phyloP scores from a whole-genome alignment of 2,888 invertebrate genomes.

The Gonocerus acuteangulatus region DNA sequence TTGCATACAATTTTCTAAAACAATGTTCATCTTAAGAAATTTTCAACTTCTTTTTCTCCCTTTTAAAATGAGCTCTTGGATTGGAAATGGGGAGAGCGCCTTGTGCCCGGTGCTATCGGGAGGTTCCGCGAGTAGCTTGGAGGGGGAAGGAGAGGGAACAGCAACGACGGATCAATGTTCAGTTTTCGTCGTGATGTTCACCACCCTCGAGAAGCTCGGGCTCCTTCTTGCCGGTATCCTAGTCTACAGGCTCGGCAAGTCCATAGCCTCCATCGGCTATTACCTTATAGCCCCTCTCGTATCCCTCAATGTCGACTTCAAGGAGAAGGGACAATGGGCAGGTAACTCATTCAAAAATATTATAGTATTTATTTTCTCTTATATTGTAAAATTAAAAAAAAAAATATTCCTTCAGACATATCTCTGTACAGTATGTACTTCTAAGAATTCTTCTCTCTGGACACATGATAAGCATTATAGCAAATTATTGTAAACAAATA shows the following conservation, averaged over 20 bases:
- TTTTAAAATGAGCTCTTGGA: too few species aligned
- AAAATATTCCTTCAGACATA: too few species aligned
- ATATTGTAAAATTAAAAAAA: too few species aligned
- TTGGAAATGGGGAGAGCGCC: too few species aligned
- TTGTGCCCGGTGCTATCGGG: background rate
- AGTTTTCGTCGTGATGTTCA: constrained; percentile 38
- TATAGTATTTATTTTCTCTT: background rate
- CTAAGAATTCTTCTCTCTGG: too few species aligned
- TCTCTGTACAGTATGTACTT: too few species aligned
- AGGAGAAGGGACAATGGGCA: constrained; percentile 70
- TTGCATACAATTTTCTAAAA: too few species aligned
- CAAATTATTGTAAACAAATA: too few species aligned
- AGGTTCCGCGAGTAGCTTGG: background rate
- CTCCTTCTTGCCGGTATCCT: constrained; percentile 45
- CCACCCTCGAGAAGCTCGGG: constrained; percentile 48
- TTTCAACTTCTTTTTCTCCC: too few species aligned
- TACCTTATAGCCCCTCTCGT: constrained; percentile 50
- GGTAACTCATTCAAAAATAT: constrained; percentile 52
- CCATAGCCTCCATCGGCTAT: constrained; percentile 46
- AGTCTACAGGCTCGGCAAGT: constrained; percentile 48
- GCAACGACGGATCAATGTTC: constrained; percentile 39
- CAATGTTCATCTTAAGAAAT: too few species aligned
- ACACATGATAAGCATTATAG: too few species aligned
- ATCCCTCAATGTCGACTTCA: constrained; percentile 51
- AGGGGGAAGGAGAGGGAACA: constrained; percentile 35